Evolutionary conservation across 2,797 vertebrate genomes (phyloP), one percentile per base, ranked within the genome.

Genomic region (Hydrocynus forskahlii): DNA sequence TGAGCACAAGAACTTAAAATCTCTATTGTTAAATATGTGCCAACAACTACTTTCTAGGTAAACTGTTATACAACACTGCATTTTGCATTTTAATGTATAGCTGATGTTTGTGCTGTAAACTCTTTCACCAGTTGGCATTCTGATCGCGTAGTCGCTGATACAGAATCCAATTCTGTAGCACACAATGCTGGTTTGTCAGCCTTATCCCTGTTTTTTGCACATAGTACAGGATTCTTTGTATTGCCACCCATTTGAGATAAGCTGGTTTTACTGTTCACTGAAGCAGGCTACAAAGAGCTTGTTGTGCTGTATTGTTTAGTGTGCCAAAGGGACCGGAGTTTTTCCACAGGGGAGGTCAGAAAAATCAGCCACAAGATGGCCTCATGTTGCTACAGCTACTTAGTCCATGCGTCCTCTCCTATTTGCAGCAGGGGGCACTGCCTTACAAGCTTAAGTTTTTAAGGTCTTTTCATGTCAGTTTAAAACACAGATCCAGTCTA

Each of bases 331-430:
- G 50, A 54, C 68, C 16, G 0, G 69, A 64, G 29, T n/a, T 14
- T 59, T 25, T 67, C 16, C 54, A 13, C n/a, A 66, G n/a, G 67
- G n/a, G 29, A 70, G 50, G 40, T 74, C 74, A 59, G 52, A 43
- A 57, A 57, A 21, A 48, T 29, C 4, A n/a, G 40, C 79, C 79
- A 75, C 40, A 23, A 75, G 79, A 62, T 68, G 79, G 62, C 7
- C 9, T 21, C 13, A 50, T 48, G 12, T 5, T 4, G 1, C 19
- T 63, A 63, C 25, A 54, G 7, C 7, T 52, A 17, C 21, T 17
- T 52, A 25, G 8, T 52, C 21, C 52, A 2, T 52, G 48, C 14
- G 8, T 71, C 12, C 12, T n/a, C 48, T 52, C 68, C 16, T 2
- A 8, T 23, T 13, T 25, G 1, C 68, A 50, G 21, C 68, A 25